Percentiles rank a stretch among this genome's conserved stretches.
phyloP scores from a whole-genome alignment of 2,113 vertebrate species.

The Platanista minor region DNA sequence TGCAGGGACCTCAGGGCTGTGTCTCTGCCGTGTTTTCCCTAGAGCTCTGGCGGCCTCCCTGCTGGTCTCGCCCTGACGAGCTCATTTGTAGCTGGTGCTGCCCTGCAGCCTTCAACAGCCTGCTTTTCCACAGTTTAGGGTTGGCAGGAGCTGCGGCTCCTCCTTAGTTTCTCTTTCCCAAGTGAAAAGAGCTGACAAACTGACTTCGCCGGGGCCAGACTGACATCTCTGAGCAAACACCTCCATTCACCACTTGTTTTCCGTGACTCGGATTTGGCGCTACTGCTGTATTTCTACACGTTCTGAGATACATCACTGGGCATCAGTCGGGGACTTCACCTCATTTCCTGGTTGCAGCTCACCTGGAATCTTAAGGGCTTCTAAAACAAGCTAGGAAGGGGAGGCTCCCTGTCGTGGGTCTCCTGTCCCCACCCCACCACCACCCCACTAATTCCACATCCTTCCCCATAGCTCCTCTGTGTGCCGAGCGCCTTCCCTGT shows the following conservation, averaged over 20 bases:
- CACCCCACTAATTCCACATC: not conserved
- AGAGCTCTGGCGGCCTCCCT: not conserved
- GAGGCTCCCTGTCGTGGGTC: not conserved
- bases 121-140: not conserved
- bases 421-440: not conserved
- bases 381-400: not conserved
- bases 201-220: not conserved
- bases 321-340: not conserved
- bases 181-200: not conserved
- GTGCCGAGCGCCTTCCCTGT: not conserved
- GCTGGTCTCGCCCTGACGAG: not conserved
- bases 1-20: not conserved
- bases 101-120: not conserved
- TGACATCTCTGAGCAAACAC: not conserved
- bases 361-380: not conserved
- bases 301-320: not conserved
- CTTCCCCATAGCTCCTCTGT: not conserved
- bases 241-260: not conserved
- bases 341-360: not conserved
- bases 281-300: not conserved
- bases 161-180: not conserved
- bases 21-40: not conserved
- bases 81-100: constrained; percentile 2
- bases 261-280: not conserved
- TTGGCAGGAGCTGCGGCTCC: not conserved